Evolutionary conservation across 2,113 vertebrate species (phyloP).

Genomic region (Vanacampus margaritifer): DNA sequence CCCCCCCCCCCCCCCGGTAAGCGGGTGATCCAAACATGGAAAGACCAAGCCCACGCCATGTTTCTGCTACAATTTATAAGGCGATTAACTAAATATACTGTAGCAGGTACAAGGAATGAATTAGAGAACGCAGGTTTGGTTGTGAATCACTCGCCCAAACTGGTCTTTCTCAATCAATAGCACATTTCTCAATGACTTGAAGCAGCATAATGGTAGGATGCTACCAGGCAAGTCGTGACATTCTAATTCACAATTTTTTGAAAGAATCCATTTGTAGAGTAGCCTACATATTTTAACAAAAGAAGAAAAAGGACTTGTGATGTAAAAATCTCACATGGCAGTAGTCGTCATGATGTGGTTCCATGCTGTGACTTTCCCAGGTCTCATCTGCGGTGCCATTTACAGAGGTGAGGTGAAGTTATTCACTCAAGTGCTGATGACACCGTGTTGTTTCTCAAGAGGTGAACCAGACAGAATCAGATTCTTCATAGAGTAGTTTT

Average conservation of each 20-base stretch:
- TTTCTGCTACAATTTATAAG: constrained; percentile 50
- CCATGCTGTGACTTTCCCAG: background rate
- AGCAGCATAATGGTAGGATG: background rate
- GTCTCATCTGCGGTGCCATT: constrained; percentile 4
- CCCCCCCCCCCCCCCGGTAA: no score
- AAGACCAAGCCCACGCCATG: constrained; percentile 52
- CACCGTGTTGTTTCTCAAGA: constrained; percentile 5
- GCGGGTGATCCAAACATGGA: constrained; percentile 35
- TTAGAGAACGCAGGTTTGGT: constrained; percentile 28
- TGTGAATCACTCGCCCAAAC: constrained; percentile 52
- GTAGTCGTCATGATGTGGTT: background rate
- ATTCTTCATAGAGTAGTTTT: background rate
- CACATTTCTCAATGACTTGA: constrained; percentile 9
- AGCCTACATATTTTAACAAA: no score
- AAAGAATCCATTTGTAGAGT: background rate
- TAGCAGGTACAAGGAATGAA: constrained; percentile 47
- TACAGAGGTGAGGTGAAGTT: constrained; percentile 13
- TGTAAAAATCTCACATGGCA: background rate
- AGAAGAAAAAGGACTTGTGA: background rate
- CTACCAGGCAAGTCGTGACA: background rate
- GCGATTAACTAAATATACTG: constrained; percentile 56
- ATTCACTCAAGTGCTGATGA: constrained; percentile 34
- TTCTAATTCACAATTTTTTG: background rate
- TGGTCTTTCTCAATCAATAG: constrained; percentile 53
- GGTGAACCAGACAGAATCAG: background rate